Conservation (phyloP, 2,888 invertebrate species). For the Hyles lineata region DNA sequence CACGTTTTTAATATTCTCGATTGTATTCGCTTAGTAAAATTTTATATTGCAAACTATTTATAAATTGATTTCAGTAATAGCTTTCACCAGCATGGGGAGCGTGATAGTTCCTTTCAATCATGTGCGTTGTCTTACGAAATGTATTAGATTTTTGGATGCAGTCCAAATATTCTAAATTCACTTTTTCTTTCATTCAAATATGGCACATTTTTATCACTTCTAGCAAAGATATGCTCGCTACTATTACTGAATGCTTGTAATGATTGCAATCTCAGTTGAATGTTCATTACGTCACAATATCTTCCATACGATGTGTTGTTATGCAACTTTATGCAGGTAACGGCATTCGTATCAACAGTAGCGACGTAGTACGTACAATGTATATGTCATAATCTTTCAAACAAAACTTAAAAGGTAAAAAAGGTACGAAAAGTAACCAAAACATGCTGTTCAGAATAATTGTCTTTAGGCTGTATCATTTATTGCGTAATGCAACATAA, state of each 20-base stretch:
- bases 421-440: not conserved
- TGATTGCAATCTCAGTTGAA: slow-evolving; percentile 14
- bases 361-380: not conserved
- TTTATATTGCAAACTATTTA: no score
- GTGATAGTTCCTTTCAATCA: not conserved
- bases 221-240: not conserved
- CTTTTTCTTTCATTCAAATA: slow-evolving; percentile 6
- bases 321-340: slow-evolving; percentile 9
- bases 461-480: not conserved
- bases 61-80: no score
- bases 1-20: no score
- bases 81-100: not conserved
- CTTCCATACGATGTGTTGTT: not conserved
- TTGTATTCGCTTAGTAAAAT: no score
- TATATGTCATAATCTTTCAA: not conserved
- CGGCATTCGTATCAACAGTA: not conserved
- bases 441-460: no score
- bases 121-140: not conserved
- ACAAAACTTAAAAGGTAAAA: not conserved
- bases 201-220: not conserved
- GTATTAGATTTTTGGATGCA: not conserved
- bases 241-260: not conserved
- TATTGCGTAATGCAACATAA: not conserved
- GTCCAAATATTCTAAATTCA: slow-evolving; percentile 4
- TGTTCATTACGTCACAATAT: slow-evolving; percentile 11